phyloP scores from a whole-genome alignment of 2,113 vertebrate genomes.

The Laticauda colubrina region DNA sequence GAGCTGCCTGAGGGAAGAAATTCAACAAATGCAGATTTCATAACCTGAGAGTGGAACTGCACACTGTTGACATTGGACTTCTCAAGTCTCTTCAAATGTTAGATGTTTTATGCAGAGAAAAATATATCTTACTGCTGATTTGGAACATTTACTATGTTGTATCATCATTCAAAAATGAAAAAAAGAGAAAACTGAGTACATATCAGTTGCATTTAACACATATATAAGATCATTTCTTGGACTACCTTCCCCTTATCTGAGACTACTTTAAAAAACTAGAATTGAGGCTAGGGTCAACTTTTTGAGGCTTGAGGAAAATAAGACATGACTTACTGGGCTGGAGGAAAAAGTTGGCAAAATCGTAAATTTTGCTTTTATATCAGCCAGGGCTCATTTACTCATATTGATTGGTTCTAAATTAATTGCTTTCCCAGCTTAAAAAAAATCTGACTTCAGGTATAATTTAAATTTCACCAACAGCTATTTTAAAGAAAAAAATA shows the following conservation, averaged over 20 bases:
- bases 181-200: background rate
- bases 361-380: background rate
- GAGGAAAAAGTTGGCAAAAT: background rate
- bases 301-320: background rate
- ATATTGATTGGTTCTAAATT: background rate
- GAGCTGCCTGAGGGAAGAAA: background rate
- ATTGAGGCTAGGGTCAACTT: background rate
- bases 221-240: background rate
- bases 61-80: background rate
- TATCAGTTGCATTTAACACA: background rate
- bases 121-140: background rate
- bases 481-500: background rate
- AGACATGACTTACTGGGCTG: background rate
- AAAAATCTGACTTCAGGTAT: background rate
- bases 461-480: background rate
- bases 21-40: background rate
- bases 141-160: background rate
- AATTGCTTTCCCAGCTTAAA: background rate
- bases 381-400: background rate
- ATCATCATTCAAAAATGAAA: background rate
- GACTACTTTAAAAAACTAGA: background rate
- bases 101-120: background rate
- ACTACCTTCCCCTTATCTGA: background rate
- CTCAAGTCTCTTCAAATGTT: background rate
- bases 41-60: background rate